These are phyloP conservation scores for Orycteropus afer DNA, from an alignment of 2,113 vertebrate species.

Conservation along the genomic window DNA sequence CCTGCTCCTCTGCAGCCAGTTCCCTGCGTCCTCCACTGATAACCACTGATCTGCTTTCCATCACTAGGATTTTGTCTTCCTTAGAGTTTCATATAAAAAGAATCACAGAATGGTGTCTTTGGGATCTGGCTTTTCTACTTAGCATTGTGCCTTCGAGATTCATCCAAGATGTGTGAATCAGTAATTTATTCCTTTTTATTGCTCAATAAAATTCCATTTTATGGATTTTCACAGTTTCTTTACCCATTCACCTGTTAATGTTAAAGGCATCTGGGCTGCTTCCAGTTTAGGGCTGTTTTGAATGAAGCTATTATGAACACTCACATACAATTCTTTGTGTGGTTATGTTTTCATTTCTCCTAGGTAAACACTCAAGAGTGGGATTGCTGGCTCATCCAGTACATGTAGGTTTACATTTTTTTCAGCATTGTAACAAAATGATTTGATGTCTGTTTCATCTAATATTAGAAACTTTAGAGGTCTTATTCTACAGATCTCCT, in stretches of 20 bases:
- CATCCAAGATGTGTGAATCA: not conserved
- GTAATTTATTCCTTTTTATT: not conserved
- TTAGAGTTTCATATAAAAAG: not conserved
- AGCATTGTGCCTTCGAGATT: not conserved
- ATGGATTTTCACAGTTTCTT: not conserved
- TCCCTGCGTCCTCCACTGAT: not conserved
- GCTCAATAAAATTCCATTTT: not conserved
- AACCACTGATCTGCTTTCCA: not conserved
- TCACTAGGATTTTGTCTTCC: not conserved
- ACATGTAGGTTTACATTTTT: not conserved
- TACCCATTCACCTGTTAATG: not conserved
- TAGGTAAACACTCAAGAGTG: not conserved
- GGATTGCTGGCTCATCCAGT: not conserved
- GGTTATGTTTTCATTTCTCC: not conserved
- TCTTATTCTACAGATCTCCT: not conserved
- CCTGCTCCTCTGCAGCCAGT: not conserved
- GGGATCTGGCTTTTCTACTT: not conserved
- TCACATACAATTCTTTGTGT: not conserved
- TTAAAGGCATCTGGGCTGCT: not conserved
- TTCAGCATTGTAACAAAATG: not conserved
- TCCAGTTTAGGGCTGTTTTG: not conserved
- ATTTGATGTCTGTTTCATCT: not conserved
- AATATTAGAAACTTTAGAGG: not conserved
- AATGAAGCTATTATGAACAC: not conserved
- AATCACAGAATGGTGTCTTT: not conserved